phyloP scores from a whole-genome alignment of 2,888 invertebrate species.

The Coenonympha glycerion region DNA sequence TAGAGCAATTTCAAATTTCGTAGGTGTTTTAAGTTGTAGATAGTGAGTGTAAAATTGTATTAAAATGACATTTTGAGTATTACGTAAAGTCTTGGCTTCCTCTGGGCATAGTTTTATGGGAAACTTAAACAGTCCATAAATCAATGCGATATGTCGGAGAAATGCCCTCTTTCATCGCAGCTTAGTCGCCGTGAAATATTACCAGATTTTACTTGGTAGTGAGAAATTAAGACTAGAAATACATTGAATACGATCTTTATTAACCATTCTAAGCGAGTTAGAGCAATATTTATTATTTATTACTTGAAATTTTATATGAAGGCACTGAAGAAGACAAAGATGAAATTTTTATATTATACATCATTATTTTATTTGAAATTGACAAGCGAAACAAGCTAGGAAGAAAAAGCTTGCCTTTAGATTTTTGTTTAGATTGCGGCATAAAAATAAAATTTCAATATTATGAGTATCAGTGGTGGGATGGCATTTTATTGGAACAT shows the following conservation, averaged over 20 bases:
- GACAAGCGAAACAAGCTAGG: no score
- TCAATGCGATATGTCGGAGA: conserved; percentile 66
- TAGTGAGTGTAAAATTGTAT: conserved; percentile 13
- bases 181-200: conserved; percentile 62
- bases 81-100: conserved; percentile 49
- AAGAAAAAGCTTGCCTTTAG: no score
- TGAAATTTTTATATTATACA: no score
- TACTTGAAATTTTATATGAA: neutral
- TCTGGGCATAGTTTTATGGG: conserved; percentile 62
- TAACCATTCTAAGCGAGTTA: neutral
- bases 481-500: no score
- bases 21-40: no score
- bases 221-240: conserved; percentile 38
- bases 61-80: conserved; percentile 17
- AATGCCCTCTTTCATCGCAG: conserved; percentile 65
- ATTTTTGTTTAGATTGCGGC: no score
- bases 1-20: no score
- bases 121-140: conserved; percentile 69
- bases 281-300: neutral
- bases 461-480: no score
- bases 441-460: no score
- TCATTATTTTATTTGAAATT: no score
- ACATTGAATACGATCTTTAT: conserved; percentile 28
- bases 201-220: conserved; percentile 55
- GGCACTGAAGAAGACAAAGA: no score